A percentile compares a stretch with the other conserved stretches of the same genome.
Evolutionary conservation across 1,140 invertebrate species (phyloP).

Genomic region (Mya arenaria): DNA sequence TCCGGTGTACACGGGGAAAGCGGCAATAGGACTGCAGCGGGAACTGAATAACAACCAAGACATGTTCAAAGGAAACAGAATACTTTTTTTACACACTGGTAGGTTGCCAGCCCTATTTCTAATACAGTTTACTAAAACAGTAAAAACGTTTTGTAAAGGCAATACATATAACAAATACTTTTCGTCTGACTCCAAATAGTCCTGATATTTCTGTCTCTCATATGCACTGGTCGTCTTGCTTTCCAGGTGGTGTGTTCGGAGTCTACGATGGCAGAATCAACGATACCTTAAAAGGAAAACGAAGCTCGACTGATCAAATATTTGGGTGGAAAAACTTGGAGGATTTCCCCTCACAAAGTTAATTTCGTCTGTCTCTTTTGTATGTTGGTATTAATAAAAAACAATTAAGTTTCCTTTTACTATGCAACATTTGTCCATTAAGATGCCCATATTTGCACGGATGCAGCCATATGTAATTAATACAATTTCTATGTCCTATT

Average conservation of each 20-base stretch:
- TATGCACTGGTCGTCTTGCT: neutral
- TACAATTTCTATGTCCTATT: too few relatives aligned
- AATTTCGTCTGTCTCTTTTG: too few relatives aligned
- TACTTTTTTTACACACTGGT: slow-evolving; percentile 78
- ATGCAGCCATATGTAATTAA: too few relatives aligned
- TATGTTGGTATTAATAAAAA: too few relatives aligned
- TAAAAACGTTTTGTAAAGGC: neutral
- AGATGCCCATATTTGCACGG: too few relatives aligned
- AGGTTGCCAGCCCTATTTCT: neutral
- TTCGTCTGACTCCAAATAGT: neutral
- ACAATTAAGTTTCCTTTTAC: too few relatives aligned
- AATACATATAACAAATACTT: neutral
- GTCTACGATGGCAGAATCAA: slow-evolving; percentile 64
- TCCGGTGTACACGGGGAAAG: slow-evolving; percentile 76
- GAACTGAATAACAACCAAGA: slow-evolving; percentile 65
- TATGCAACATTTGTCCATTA: too few relatives aligned
- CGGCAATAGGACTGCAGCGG: slow-evolving; percentile 64
- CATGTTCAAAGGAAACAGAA: slow-evolving; percentile 70
- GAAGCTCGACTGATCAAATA: too few relatives aligned
- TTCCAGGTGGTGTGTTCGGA: slow-evolving; percentile 65
- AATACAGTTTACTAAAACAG: neutral
- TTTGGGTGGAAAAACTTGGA: too few relatives aligned
- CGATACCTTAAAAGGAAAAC: slow-evolving; percentile 44
- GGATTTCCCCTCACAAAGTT: too few relatives aligned
- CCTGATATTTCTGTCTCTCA: neutral